Conservation (phyloP, 2,113 vertebrate species). For the Clupea harengus region DNA sequence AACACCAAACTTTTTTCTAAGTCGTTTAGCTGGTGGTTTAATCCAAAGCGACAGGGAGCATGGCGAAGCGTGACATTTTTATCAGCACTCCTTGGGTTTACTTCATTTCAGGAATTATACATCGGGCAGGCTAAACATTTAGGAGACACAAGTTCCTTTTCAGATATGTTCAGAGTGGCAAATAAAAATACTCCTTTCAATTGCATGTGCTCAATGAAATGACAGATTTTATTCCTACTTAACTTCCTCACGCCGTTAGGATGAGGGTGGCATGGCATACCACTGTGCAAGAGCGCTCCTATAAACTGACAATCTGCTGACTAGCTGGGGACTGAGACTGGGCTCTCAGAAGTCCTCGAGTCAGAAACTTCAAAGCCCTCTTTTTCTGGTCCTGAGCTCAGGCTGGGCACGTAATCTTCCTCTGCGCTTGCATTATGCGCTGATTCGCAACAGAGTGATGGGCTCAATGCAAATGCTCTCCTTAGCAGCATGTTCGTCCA, state of each 20-base stretch:
- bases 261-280: not conserved
- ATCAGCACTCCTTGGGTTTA: not conserved
- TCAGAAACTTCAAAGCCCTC: not conserved
- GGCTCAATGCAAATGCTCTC: not conserved
- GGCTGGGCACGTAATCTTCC: constrained; percentile 1
- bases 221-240: not conserved
- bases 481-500: constrained; percentile 10
- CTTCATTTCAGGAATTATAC: not conserved
- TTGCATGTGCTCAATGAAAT: not conserved
- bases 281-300: not conserved
- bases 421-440: constrained; percentile 6
- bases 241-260: not conserved
- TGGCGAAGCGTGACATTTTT: not conserved
- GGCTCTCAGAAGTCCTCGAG: not conserved
- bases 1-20: not conserved
- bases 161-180: not conserved
- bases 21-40: not conserved
- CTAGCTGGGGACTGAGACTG: not conserved
- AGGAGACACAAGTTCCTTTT: not conserved
- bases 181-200: not conserved
- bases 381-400: not conserved
- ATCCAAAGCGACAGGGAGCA: not conserved
- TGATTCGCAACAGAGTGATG: not conserved
- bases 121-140: not conserved
- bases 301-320: not conserved